Conservation (phyloP, 2,888 invertebrate genomes). For the Chrysina gloriosa region DNA sequence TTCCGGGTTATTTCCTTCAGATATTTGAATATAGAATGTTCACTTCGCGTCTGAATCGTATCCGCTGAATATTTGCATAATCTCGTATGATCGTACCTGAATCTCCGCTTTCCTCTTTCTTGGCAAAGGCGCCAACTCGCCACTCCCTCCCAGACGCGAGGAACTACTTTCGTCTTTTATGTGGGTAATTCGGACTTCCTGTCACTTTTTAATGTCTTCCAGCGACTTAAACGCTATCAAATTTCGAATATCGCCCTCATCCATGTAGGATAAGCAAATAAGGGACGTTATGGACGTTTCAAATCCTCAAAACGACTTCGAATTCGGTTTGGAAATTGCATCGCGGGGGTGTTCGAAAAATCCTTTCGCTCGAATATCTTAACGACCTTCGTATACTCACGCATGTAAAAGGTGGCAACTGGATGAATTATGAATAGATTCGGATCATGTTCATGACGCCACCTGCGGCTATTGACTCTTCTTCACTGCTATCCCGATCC, state of each 20-base stretch:
- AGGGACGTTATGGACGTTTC: neutral
- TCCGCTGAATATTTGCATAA: slow-evolving; percentile 55
- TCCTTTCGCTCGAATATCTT: too few relatives aligned
- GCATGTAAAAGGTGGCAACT: neutral
- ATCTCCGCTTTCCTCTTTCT: slow-evolving; percentile 28
- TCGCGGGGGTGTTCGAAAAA: too few relatives aligned
- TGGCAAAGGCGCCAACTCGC: slow-evolving; percentile 15
- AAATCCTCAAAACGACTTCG: neutral
- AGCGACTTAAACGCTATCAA: neutral
- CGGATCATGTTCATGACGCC: slow-evolving; percentile 43
- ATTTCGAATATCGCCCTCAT: neutral
- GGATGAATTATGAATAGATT: slow-evolving; percentile 8
- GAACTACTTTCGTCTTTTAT: slow-evolving; percentile 11
- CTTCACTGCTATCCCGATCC: slow-evolving; percentile 57
- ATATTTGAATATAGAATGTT: slow-evolving; percentile 31
- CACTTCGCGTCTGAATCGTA: slow-evolving; percentile 45
- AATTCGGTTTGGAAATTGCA: neutral
- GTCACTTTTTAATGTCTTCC: slow-evolving; percentile 6
- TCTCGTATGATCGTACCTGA: slow-evolving; percentile 56
- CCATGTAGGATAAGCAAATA: neutral
- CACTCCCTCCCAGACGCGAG: slow-evolving; percentile 13
- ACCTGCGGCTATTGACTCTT: slow-evolving; percentile 62
- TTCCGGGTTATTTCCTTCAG: slow-evolving; percentile 26
- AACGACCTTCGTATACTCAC: too few relatives aligned
- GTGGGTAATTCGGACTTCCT: slow-evolving; percentile 5